Percentiles rank a stretch among this genome's conserved stretches.
These are phyloP conservation scores for Cyphotilapia sp. DNA, from an alignment of 2,113 vertebrate genomes.

Conservation along the genomic window DNA sequence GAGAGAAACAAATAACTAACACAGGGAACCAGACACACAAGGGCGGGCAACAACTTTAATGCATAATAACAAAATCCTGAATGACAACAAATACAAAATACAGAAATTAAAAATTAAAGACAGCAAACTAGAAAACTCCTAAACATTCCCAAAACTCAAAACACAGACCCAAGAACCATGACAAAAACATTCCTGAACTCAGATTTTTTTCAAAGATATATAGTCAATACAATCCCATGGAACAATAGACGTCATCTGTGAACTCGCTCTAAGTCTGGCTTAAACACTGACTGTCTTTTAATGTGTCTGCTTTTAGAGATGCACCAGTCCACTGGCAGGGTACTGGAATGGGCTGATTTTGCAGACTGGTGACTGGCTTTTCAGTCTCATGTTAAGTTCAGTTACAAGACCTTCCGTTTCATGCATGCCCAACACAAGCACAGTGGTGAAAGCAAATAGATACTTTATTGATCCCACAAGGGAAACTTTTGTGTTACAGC, in stretches of 20 bases:
- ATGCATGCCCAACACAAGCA: not conserved
- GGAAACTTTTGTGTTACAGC: not conserved
- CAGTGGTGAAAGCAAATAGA: not conserved
- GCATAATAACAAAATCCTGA: not conserved
- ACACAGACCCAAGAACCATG: not conserved
- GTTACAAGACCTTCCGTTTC: not conserved
- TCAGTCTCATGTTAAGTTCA: not conserved
- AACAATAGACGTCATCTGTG: not conserved
- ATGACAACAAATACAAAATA: not conserved
- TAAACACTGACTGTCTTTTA: not conserved
- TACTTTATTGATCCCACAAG: not conserved
- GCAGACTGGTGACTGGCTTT: not conserved
- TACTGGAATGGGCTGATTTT: not conserved
- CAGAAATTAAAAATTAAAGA: not conserved
- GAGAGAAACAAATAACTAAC: not conserved
- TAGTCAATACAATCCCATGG: not conserved
- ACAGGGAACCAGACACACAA: not conserved
- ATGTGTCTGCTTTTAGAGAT: not conserved
- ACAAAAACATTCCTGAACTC: not conserved
- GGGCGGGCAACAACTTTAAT: not conserved
- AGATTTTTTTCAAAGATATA: not conserved
- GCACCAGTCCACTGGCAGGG: not conserved
- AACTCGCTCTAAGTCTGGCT: not conserved
- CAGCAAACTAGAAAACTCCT: not conserved
- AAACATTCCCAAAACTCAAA: not conserved